Base-by-base conservation (phyloP, 2,797 vertebrate species). In the Sebastes melanostomus region DNA sequence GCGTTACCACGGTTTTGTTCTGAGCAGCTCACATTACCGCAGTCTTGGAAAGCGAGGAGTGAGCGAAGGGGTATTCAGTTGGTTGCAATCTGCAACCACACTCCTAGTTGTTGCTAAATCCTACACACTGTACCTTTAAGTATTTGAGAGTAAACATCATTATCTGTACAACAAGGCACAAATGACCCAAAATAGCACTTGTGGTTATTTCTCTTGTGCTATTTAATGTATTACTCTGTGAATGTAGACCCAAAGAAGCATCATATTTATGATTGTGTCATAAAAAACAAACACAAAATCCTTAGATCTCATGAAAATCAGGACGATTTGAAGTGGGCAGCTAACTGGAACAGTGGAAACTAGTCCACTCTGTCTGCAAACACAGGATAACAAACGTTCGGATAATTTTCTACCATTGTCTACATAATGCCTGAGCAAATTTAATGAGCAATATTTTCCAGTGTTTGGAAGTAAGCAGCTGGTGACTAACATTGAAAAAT, bases 281-380 rank as follows among this genome's bases (percentile, higher is more conserved):
- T 61, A 70, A 20, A 62, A 22, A 24, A 34, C 2, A 60, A 79
- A 25, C 18, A 34, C 46, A 9, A 74, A 50, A 66, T 46, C 16
- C 25, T 70, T 42, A 24, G 18, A 80, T 63, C 66, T 75, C 22
- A 2, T 25, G 8, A 30, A 67, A 84, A 84, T 24, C 42, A 75
- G 71, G 60, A 67, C 71, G 59, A 20, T 69, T 50, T 66, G 22
- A 77, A 63, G 20, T 70, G 34, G 50, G 77, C 68, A 84, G 61
- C 58, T 36, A 69, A 82, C 36, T 73, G 61, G 66, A 81, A 63
- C 67, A 77, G 63, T 66, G 67, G 65, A 80, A 87, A 70, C 69
- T 10, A 75, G 72, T 79, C 74, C 62, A 65, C 59, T 79, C 20
- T 50, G 22, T 72, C 66, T 67, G 69, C 52, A 72, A 62, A 72